Conservation (phyloP, 2,797 vertebrate genomes). For the Alcedo atthis region DNA sequence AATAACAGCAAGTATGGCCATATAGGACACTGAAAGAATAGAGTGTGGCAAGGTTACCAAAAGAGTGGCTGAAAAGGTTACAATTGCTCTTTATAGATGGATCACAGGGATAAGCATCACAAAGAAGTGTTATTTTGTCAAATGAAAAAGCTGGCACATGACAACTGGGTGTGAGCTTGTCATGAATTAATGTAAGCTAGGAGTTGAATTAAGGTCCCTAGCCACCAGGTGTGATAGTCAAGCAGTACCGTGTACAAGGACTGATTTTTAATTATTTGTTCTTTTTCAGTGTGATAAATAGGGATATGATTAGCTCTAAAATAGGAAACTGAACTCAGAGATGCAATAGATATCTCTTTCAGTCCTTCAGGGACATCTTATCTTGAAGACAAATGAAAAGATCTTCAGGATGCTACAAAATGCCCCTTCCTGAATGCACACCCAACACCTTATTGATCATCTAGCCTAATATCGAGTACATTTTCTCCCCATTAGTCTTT, state of each 20-base stretch:
- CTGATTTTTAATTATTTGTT: background rate
- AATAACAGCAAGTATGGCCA: background rate
- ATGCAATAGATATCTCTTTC: background rate
- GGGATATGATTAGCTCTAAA: background rate
- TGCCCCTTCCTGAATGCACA: background rate
- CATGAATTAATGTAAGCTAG: background rate
- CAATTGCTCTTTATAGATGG: background rate
- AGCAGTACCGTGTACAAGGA: background rate
- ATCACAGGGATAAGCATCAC: background rate
- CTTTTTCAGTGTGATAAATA: background rate
- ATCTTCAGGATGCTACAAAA: background rate
- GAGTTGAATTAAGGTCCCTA: background rate
- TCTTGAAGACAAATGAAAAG: background rate
- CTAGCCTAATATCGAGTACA: background rate
- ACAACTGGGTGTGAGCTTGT: background rate
- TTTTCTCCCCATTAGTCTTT: background rate
- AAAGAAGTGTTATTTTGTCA: background rate
- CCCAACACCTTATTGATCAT: background rate
- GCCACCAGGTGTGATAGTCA: background rate
- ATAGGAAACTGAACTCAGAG: background rate
- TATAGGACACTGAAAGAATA: background rate
- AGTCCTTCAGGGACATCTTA: background rate
- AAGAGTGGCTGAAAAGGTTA: background rate
- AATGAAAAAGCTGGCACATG: background rate
- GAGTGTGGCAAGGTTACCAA: background rate